phyloP scores from a whole-genome alignment of 2,113 vertebrate species.

The Daphoenositta chrysoptera region DNA sequence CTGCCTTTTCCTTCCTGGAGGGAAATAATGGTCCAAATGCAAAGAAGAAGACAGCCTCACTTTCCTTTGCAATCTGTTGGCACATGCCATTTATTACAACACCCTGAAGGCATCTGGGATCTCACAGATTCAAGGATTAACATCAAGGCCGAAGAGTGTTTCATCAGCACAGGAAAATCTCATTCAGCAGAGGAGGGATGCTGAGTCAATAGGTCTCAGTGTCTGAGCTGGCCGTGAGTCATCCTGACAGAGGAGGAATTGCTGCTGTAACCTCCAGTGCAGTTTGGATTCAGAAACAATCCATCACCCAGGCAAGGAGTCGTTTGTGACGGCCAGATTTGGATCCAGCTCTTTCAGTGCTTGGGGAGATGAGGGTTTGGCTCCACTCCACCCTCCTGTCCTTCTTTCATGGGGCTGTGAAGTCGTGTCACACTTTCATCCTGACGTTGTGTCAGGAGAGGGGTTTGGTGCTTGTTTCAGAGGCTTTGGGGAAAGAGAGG shows the following conservation, averaged over 20 bases:
- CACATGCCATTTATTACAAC: not conserved
- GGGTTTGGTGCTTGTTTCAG: not conserved
- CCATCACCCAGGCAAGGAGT: not conserved
- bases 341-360: not conserved
- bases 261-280: not conserved
- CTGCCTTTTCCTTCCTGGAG: not conserved
- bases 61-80: not conserved
- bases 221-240: not conserved
- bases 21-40: not conserved
- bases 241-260: not conserved
- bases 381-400: not conserved
- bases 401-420: not conserved
- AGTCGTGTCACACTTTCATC: accelerated
- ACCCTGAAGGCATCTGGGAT: not conserved
- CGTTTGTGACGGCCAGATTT: not conserved
- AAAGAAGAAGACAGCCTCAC: not conserved
- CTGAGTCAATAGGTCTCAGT: constrained; percentile 5
- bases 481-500: not conserved
- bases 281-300: not conserved
- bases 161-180: not conserved
- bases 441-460: accelerated
- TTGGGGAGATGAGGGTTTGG: not conserved
- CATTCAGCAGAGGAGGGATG: not conserved
- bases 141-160: not conserved
- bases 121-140: not conserved